Percentiles rank a stretch among this genome's conserved stretches.
These are phyloP conservation scores for Allygus modestus DNA, from an alignment of 2,888 invertebrate species.

Conservation along the genomic window DNA sequence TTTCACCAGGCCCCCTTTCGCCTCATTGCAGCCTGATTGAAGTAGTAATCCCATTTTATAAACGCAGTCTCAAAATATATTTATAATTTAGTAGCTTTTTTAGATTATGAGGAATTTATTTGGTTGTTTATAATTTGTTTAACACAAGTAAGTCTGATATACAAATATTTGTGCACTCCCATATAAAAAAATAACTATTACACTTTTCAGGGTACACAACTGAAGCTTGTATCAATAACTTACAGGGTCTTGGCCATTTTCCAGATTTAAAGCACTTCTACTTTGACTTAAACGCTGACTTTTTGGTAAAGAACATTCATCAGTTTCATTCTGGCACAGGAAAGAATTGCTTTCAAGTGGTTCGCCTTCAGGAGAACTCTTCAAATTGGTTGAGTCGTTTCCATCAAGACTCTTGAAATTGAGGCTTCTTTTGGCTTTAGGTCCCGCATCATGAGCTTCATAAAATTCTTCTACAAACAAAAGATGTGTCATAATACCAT, in stretches of 20 bases:
- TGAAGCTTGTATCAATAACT: background rate
- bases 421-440: conserved; percentile 72
- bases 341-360: conserved; percentile 33
- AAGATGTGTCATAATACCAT: no score
- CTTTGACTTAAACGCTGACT: background rate
- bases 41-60: no score
- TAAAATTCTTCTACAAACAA: conserved; percentile 50
- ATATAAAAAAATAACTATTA: no score
- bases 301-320: background rate
- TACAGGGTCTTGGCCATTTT: conserved; percentile 14
- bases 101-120: no score
- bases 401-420: conserved; percentile 69
- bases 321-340: conserved; percentile 4
- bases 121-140: no score
- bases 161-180: no score
- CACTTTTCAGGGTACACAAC: no score
- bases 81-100: no score
- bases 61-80: no score
- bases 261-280: background rate
- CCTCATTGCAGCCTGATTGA: no score
- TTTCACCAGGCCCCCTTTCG: no score
- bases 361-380: background rate
- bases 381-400: background rate
- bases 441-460: conserved; percentile 60
- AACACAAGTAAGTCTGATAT: no score